Evolutionary conservation across 1,140 invertebrate species (phyloP).

Genomic region (Brachionus rubens): DNA sequence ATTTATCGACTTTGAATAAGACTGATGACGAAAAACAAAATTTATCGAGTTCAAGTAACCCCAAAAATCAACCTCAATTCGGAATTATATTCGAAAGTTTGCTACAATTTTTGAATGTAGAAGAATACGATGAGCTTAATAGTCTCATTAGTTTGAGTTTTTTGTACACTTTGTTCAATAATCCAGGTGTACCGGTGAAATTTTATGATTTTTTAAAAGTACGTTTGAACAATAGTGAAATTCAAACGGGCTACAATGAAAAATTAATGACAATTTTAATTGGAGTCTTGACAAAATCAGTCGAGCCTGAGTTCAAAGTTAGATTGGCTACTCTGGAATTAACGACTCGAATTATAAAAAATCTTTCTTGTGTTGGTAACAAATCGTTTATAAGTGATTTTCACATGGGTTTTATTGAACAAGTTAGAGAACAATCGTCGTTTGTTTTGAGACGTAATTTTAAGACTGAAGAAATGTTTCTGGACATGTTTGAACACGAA

Average conservation of each 20-base stretch:
- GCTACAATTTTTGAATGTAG: conserved; percentile 9
- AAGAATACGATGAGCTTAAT: conserved; percentile 38
- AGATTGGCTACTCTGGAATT: conserved; percentile 87
- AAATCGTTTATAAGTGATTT: conserved; percentile 66
- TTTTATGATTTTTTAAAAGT: background rate
- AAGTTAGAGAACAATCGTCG: conserved; percentile 78
- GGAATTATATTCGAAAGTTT: conserved; percentile 34
- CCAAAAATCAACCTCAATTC: conserved; percentile 4
- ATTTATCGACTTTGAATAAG: background rate
- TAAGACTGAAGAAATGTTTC: conserved; percentile 95
- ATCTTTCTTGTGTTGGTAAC: conserved; percentile 60
- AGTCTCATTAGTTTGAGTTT: conserved; percentile 8
- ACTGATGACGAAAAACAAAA: conserved; percentile 25
- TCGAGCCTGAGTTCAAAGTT: conserved; percentile 62
- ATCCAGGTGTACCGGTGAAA: background rate
- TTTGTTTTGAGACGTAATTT: conserved; percentile 84
- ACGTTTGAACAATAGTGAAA: background rate
- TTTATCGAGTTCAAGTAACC: background rate
- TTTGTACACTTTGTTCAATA: conserved; percentile 26
- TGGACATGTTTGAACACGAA: conserved; percentile 99
- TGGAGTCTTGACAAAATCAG: conserved; percentile 33
- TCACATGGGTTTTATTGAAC: conserved; percentile 71
- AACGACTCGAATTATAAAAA: conserved; percentile 72
- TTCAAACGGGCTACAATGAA: background rate
- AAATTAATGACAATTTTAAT: conserved; percentile 1